Percentiles rank a stretch among this genome's conserved stretches.
phyloP scores from a whole-genome alignment of 35 echinoderm and acorn worm species.

The Ptychodera flava region DNA sequence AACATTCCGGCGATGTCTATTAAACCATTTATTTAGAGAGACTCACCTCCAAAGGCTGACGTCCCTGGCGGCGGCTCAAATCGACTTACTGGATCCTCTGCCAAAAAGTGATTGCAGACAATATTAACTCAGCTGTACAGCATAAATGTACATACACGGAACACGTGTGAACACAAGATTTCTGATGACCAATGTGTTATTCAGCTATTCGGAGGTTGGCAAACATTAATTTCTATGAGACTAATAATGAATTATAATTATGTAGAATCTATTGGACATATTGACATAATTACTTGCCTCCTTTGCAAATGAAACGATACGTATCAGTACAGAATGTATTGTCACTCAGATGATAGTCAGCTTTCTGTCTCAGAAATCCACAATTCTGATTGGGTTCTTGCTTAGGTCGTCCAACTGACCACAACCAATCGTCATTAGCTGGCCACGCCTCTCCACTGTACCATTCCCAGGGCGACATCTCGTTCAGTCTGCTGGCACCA shows the following conservation, averaged over 20 bases:
- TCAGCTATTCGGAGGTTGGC: too few species aligned
- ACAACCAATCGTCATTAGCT: neutral
- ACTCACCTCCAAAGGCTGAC: neutral
- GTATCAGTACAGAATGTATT: neutral
- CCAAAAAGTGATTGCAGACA: too few species aligned
- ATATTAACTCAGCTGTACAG: too few species aligned
- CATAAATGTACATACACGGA: too few species aligned
- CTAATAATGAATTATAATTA: too few species aligned
- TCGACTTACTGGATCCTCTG: neutral
- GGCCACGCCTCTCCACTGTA: neutral
- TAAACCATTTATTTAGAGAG: too few species aligned
- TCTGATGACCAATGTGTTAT: too few species aligned
- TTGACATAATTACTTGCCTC: too few species aligned
- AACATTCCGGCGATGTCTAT: too few species aligned
- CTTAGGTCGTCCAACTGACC: neutral
- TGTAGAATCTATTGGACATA: too few species aligned
- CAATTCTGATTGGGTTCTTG: neutral
- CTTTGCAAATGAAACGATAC: neutral
- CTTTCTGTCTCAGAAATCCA: neutral
- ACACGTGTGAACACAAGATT: too few species aligned
- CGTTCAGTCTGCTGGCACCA: neutral
- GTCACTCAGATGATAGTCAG: neutral
- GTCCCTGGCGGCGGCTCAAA: neutral
- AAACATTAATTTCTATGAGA: too few species aligned
- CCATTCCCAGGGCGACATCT: neutral